phyloP scores from a whole-genome alignment of 2,888 invertebrate species.

The Ctena decussata region DNA sequence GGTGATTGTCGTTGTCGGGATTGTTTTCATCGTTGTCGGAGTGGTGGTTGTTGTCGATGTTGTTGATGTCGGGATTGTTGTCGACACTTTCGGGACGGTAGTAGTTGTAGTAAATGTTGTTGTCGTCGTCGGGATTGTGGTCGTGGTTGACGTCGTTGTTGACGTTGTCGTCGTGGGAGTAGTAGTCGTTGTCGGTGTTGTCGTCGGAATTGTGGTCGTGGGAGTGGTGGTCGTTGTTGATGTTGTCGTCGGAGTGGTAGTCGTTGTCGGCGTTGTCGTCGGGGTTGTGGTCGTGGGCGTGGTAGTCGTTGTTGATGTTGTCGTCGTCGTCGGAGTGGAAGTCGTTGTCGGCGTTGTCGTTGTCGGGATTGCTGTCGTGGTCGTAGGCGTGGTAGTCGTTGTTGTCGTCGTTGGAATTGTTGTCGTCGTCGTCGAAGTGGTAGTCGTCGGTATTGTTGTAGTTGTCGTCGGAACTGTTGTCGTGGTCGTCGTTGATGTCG shows the following conservation, averaged over 20 bases:
- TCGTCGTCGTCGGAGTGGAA: background rate
- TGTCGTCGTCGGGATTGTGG: background rate
- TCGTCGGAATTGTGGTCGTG: background rate
- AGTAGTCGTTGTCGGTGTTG: background rate
- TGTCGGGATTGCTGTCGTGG: background rate
- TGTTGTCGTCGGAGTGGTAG: background rate
- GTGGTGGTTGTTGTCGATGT: background rate
- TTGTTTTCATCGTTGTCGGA: background rate
- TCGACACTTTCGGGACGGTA: background rate
- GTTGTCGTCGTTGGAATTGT: background rate
- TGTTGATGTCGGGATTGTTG: background rate
- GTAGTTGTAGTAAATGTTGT: background rate
- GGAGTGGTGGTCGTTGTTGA: background rate
- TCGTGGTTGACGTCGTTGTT: background rate
- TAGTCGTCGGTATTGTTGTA: background rate
- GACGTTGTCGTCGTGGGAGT: background rate
- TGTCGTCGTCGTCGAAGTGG: background rate
- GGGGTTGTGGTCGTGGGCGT: background rate
- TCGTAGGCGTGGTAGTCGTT: background rate
- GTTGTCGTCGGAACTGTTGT: background rate
- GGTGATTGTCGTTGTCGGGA: background rate
- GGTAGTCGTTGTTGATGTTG: background rate
- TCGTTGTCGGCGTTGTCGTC: background rate
- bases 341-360: background rate
- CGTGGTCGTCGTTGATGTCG: background rate